These are phyloP conservation scores for Chrysolina americana DNA, from an alignment of 2,888 invertebrate genomes.

Conservation along the genomic window DNA sequence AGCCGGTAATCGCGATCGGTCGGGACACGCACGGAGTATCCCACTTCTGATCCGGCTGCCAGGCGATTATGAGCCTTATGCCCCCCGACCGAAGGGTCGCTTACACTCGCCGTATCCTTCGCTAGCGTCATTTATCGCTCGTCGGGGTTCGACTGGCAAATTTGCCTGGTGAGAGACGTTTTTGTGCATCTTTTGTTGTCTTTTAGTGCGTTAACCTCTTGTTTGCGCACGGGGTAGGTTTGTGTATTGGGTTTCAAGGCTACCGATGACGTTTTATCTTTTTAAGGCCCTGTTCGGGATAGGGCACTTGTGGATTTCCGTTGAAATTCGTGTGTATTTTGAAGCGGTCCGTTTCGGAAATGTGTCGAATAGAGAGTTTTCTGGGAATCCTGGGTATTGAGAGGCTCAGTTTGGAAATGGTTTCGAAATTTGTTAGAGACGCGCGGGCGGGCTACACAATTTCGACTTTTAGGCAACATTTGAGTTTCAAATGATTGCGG, in stretches of 20 bases:
- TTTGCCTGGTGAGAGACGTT: constrained; percentile 14
- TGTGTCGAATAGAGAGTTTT: neutral
- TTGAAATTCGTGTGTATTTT: neutral
- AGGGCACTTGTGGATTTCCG: constrained; percentile 13
- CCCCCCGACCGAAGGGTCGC: too few relatives aligned
- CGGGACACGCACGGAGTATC: neutral
- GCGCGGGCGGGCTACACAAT: too few relatives aligned
- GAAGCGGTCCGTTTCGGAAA: neutral
- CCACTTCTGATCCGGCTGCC: constrained; percentile 2
- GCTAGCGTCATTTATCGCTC: neutral
- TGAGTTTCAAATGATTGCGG: too few relatives aligned
- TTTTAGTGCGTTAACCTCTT: constrained; percentile 30
- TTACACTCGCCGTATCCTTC: neutral
- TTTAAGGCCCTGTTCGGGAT: constrained; percentile 21
- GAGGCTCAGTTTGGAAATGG: neutral
- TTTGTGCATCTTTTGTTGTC: constrained; percentile 27
- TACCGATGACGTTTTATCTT: constrained; percentile 20
- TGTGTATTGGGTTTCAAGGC: constrained; percentile 27
- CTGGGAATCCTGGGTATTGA: neutral
- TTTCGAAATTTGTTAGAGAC: neutral
- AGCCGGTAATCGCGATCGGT: constrained; percentile 4
- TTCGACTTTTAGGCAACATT: too few relatives aligned
- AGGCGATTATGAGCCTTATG: neutral
- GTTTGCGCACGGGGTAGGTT: constrained; percentile 28
- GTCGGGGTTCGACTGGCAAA: neutral